Evolutionary conservation across 1,140 invertebrate genomes (phyloP).

Genomic region (Drosophila pseudoobscura): DNA sequence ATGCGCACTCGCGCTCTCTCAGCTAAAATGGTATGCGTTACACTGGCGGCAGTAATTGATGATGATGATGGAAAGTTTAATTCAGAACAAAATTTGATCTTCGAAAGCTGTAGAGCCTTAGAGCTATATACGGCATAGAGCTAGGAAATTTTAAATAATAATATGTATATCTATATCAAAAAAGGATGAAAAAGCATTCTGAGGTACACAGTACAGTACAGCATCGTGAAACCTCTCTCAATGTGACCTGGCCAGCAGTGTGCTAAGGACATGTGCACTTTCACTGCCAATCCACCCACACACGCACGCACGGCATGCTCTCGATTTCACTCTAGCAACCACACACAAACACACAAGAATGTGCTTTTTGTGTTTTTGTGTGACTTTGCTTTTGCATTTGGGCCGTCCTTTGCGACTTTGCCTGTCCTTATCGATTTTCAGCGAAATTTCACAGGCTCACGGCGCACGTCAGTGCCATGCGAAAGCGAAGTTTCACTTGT

Average conservation of each 20-base stretch:
- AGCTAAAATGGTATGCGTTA: slow-evolving; percentile 45
- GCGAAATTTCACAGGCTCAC: slow-evolving; percentile 75
- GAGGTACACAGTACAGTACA: no score
- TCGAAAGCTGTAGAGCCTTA: no score
- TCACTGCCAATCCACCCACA: slow-evolving; percentile 63
- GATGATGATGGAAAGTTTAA: no score
- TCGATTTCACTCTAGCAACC: slow-evolving; percentile 63
- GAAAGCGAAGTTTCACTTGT: slow-evolving; percentile 77
- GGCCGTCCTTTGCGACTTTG: slow-evolving; percentile 53
- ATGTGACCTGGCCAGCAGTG: slow-evolving; percentile 23
- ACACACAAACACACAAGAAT: slow-evolving; percentile 38
- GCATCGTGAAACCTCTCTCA: no score
- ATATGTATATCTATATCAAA: background rate
- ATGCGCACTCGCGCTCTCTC: slow-evolving; percentile 71
- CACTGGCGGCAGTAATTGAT: slow-evolving; percentile 28
- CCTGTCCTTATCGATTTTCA: slow-evolving; percentile 79
- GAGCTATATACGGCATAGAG: no score
- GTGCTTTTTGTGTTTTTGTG: slow-evolving; percentile 54
- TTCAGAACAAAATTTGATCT: no score
- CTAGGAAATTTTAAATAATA: background rate
- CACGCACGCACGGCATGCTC: slow-evolving; percentile 42
- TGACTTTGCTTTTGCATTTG: slow-evolving; percentile 55
- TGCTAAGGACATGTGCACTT: slow-evolving; percentile 76
- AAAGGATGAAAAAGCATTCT: no score
- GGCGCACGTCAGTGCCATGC: slow-evolving; percentile 75